Base-by-base conservation (phyloP, 2,113 vertebrate genomes). In the Chaetodon trifascialis region DNA sequence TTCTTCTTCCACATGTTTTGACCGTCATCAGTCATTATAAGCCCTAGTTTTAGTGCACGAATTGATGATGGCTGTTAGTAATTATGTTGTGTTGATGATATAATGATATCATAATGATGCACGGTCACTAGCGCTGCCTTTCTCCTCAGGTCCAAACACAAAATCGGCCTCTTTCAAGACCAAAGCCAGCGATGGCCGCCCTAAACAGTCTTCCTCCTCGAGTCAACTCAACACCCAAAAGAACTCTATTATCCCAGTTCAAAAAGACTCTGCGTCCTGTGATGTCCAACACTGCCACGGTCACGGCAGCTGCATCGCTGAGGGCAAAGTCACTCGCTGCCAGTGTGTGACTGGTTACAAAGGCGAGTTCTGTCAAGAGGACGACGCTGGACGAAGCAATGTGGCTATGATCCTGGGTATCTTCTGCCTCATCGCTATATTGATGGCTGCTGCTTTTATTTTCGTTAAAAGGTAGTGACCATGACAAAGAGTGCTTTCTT, bases 291-390 rank as follows among this genome's bases (percentile, higher is more conserved):
- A 49, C 0, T 99, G 97, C 79, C 95, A 86, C 3, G 85, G 94
- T 60, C 95, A 84, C 0, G 97, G 97, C 25, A 83, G 23, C 14
- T 98, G 98, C 3, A 75, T 92, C 21, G 40, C 83, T 0, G 93
- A 95, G 59, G 93, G 91, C 1, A 86, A 86, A 34, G 68, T 16
- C 21, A 90, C 88, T 14, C 93, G 5, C 0, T 98, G 97, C 59
- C 93, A 88, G 67, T 98, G 97, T 0, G 11, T 74, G 23, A 17
- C 87, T 44, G 96, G 95, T 34, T 97, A 96, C 23, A 90, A 71
- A 0, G 96, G 97, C 0, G 89, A 95, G 68, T 96, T 94, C 72
- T 99, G 97, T 1, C 94, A 97, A 78, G 91, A 95, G 14, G 38
- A 70, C 2, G 87, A 11, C 65, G 69, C 3, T 1, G 51, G 74